phyloP scores from a whole-genome alignment of 1,140 invertebrate species.

The Drosophila suzukii region DNA sequence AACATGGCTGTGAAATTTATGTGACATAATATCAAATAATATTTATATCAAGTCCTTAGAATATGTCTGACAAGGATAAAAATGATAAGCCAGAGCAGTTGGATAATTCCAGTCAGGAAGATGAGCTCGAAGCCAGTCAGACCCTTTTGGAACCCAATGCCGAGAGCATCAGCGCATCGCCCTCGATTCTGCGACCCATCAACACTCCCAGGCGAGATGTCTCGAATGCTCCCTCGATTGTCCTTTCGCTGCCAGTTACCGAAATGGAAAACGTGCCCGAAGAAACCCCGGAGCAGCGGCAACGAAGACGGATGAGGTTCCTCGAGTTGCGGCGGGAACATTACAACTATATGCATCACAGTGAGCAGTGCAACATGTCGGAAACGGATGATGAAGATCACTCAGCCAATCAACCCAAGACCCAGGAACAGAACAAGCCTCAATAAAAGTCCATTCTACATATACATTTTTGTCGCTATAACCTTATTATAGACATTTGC shows the following conservation, averaged over 20 bases:
- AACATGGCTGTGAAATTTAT: constrained; percentile 9
- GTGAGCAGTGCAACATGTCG: constrained; percentile 17
- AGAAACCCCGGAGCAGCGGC: constrained; percentile 28
- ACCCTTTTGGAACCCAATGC: neutral
- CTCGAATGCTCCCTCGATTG: constrained; percentile 26
- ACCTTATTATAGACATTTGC: no score
- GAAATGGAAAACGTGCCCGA: neutral
- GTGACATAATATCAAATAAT: neutral
- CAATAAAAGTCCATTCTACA: neutral
- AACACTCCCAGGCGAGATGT: neutral
- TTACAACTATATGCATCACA: constrained; percentile 48
- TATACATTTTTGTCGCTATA: no score
- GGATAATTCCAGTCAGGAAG: neutral
- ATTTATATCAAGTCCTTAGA: neutral
- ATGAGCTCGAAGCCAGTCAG: neutral
- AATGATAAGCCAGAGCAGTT: neutral
- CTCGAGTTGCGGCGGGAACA: constrained; percentile 59
- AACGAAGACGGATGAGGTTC: constrained; percentile 38
- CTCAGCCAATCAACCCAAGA: no score
- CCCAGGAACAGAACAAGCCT: neutral
- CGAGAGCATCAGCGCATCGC: neutral
- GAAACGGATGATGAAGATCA: constrained; percentile 3
- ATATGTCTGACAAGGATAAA: constrained; percentile 16
- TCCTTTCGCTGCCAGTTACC: constrained; percentile 25
- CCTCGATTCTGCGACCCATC: constrained; percentile 7